Evolutionary conservation across 2,113 vertebrate species (phyloP).

Genomic region (Excalfactoria chinensis): DNA sequence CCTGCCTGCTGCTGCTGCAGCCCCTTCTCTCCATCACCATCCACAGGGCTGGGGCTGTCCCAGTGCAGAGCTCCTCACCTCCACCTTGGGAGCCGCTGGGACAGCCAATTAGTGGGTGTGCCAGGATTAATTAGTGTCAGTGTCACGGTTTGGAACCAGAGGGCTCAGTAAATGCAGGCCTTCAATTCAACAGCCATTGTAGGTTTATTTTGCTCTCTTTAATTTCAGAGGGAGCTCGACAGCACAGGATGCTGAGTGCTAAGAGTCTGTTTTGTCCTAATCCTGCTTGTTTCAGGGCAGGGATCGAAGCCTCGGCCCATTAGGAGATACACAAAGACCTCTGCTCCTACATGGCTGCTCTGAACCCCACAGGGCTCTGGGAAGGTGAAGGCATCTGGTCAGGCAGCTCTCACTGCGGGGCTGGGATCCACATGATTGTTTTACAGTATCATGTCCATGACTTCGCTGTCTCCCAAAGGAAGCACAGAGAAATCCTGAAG

Average conservation of each 20-base stretch:
- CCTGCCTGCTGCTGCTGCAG: neutral
- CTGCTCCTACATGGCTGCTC: too few species aligned
- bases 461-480: conserved; percentile 1
- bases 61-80: neutral
- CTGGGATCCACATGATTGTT: conserved; percentile 36
- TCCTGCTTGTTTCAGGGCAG: neutral
- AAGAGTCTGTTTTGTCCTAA: rapidly evolving
- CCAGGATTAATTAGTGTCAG: neutral
- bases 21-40: neutral
- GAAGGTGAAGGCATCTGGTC: neutral
- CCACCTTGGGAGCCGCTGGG: neutral
- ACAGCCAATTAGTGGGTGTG: neutral
- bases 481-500: neutral
- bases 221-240: rapidly evolving
- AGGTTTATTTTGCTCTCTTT: rapidly evolving
- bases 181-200: rapidly evolving
- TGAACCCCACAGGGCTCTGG: neutral
- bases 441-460: neutral
- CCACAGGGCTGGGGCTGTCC: neutral
- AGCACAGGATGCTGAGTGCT: neutral
- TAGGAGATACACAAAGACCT: too few species aligned
- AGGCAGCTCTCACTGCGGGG: conserved; percentile 1
- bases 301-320: neutral
- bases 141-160: neutral
- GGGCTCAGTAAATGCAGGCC: rapidly evolving